Percentiles rank a stretch among this genome's conserved stretches.
Evolutionary conservation across 2,113 vertebrate genomes (phyloP).

Genomic region (Melanocharis versteri): DNA sequence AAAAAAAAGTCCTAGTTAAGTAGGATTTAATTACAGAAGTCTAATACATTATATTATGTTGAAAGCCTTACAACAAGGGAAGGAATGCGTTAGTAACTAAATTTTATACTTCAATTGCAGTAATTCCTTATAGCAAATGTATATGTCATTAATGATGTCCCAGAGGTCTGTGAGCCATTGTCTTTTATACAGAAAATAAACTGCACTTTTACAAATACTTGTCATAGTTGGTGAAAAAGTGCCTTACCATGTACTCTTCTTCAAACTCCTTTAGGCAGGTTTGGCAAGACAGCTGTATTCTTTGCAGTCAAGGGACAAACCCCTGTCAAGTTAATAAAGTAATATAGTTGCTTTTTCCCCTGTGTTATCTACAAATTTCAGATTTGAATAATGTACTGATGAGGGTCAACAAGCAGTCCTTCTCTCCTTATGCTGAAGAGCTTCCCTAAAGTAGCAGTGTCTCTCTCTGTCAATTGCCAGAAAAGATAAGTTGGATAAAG

Average conservation of each 20-base stretch:
- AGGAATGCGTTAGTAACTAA: not conserved
- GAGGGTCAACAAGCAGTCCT: not conserved
- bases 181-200: not conserved
- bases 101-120: not conserved
- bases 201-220: not conserved
- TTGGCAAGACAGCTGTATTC: not conserved
- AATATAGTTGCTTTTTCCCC: not conserved
- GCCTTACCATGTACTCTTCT: not conserved
- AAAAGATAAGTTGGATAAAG: not conserved
- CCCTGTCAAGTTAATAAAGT: not conserved
- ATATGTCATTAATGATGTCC: not conserved
- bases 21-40: not conserved
- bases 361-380: not conserved
- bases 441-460: not conserved
- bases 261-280: not conserved
- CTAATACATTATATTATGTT: not conserved
- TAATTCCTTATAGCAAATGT: not conserved
- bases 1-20: not conserved
- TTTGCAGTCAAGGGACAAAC: not conserved
- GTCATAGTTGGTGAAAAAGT: not conserved
- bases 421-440: not conserved
- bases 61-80: not conserved
- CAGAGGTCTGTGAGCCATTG: not conserved
- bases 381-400: not conserved
- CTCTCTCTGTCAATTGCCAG: not conserved